phyloP scores from a whole-genome alignment of 2,888 invertebrate species.

The Epinotia nisella region DNA sequence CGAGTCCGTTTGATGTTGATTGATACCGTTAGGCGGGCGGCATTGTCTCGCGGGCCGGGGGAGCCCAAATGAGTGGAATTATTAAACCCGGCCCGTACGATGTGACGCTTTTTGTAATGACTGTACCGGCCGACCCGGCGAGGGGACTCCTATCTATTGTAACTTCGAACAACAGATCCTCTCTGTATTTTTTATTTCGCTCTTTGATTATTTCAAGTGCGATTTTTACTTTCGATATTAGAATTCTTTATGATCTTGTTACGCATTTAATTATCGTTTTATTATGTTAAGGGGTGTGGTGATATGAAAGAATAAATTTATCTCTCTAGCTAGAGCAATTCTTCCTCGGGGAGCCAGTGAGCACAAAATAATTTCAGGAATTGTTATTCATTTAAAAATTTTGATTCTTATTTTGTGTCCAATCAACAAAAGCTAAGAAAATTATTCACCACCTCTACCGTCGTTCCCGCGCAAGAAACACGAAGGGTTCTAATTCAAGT shows the following conservation, averaged over 20 bases:
- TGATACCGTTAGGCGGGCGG: slow-evolving; percentile 82
- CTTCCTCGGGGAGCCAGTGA: background rate
- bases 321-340: background rate
- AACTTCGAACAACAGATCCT: slow-evolving; percentile 58
- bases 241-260: slow-evolving; percentile 13
- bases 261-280: slow-evolving; percentile 17
- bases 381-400: background rate
- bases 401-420: slow-evolving; percentile 5
- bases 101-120: slow-evolving; percentile 83
- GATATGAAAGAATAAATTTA: background rate
- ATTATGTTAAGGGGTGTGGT: slow-evolving; percentile 20
- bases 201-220: slow-evolving; percentile 59
- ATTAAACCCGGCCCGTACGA: slow-evolving; percentile 77
- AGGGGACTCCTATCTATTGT: slow-evolving; percentile 65
- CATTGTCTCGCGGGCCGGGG: slow-evolving; percentile 79
- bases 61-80: slow-evolving; percentile 81
- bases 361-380: background rate
- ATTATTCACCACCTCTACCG: slow-evolving; percentile 61
- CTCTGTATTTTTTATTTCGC: slow-evolving; percentile 58
- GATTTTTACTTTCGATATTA: slow-evolving; percentile 39
- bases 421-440: slow-evolving; percentile 46
- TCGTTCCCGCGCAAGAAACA: slow-evolving; percentile 61
- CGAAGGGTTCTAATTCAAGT: slow-evolving; percentile 70
- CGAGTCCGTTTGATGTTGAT: slow-evolving; percentile 83
- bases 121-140: slow-evolving; percentile 62